Conservation (phyloP, 1,140 invertebrate genomes). For the Temnothorax longispinosus region DNA sequence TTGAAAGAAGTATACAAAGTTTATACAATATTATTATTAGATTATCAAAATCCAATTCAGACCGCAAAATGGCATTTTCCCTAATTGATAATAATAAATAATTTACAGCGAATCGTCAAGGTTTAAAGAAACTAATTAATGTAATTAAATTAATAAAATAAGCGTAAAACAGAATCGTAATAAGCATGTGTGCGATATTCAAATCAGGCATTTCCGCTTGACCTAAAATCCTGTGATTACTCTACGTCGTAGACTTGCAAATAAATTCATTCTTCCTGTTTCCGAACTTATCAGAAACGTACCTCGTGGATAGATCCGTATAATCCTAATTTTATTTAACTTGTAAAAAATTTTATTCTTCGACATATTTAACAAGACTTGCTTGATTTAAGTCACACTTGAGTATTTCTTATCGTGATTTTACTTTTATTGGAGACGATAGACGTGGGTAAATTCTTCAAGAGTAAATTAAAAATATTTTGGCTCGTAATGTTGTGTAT, state of each 20-base stretch:
- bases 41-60: no score
- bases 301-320: background rate
- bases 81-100: background rate
- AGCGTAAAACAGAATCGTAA: background rate
- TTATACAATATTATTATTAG: no score
- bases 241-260: conserved; percentile 32
- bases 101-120: background rate
- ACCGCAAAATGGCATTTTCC: no score
- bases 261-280: conserved; percentile 53
- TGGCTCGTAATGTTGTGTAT: background rate
- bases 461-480: background rate
- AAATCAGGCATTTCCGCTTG: conserved; percentile 57
- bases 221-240: conserved; percentile 60
- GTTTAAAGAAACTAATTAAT: background rate
- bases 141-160: background rate
- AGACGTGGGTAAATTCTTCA: background rate
- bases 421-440: background rate
- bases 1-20: no score
- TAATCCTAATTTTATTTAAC: background rate
- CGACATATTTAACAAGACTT: background rate
- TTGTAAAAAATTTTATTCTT: background rate
- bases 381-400: background rate
- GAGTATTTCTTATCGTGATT: background rate
- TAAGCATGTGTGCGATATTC: conserved; percentile 29
- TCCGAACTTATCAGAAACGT: conserved; percentile 37